Percentiles rank a stretch among this genome's conserved stretches.
Conservation (phyloP, 2,797 vertebrate genomes). For the Spondyliosoma cantharus region DNA sequence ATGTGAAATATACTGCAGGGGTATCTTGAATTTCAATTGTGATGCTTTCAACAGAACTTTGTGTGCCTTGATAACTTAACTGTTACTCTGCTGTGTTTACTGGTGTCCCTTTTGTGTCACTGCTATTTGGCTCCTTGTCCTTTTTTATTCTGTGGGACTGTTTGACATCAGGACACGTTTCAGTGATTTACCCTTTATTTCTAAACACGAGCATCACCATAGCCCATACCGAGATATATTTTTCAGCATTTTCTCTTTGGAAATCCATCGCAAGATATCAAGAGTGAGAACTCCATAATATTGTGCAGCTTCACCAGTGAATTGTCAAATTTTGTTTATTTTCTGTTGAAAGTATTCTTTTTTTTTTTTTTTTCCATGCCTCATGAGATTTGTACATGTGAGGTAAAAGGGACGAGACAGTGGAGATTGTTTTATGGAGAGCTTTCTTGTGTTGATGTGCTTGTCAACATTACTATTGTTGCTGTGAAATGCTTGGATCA, state of each 20-base stretch:
- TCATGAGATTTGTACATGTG: conserved; percentile 81
- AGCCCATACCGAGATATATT: conserved; percentile 60
- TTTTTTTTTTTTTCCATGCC: conserved; percentile 67
- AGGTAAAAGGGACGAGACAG: conserved; percentile 78
- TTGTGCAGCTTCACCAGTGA: conserved; percentile 78
- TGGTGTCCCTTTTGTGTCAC: conserved; percentile 72
- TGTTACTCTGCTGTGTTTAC: conserved; percentile 79
- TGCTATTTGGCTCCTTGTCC: conserved; percentile 52
- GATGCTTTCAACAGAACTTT: conserved; percentile 84
- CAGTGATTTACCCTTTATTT: conserved; percentile 34
- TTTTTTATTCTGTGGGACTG: conserved; percentile 56
- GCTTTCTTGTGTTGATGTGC: conserved; percentile 78
- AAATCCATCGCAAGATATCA: conserved; percentile 59
- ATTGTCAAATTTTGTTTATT: conserved; percentile 52
- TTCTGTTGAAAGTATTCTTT: conserved; percentile 57
- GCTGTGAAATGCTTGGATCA: conserved; percentile 81
- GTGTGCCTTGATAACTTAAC: conserved; percentile 85
- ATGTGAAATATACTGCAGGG: conserved; percentile 85
- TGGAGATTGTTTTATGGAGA: conserved; percentile 73
- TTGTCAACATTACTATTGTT: conserved; percentile 81
- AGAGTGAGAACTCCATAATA: conserved; percentile 64
- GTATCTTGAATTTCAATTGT: conserved; percentile 79
- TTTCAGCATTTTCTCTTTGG: conserved; percentile 41
- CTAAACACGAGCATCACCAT: conserved; percentile 51
- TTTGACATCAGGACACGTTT: conserved; percentile 57